Percentiles rank a stretch among this genome's conserved stretches.
Evolutionary conservation across 2,113 vertebrate species (phyloP).

Genomic region (Pelmatolapia mariae): DNA sequence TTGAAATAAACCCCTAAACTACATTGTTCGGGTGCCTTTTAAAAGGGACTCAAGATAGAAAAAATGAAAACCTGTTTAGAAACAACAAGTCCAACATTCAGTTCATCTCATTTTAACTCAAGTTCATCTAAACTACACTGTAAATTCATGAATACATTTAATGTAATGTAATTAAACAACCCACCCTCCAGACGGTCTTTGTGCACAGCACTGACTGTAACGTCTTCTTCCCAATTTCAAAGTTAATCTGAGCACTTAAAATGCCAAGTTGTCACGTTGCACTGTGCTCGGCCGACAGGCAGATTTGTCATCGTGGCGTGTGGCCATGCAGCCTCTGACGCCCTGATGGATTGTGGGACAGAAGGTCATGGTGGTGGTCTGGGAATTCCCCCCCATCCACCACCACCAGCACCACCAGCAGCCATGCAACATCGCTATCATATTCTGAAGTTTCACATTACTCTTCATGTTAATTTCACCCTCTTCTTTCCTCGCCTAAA

Average conservation of each 20-base stretch:
- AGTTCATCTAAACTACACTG: neutral
- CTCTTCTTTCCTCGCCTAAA: neutral
- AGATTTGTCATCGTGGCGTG: constrained; percentile 59
- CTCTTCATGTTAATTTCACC: neutral
- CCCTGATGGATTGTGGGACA: constrained; percentile 63
- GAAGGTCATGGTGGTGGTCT: constrained; percentile 18
- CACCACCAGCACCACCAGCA: fast-evolving
- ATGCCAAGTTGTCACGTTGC: constrained; percentile 38
- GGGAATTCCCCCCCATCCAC: neutral
- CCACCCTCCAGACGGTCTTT: fast-evolving
- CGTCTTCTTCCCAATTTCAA: neutral
- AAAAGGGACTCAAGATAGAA: fast-evolving
- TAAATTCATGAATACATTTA: neutral
- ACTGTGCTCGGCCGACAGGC: constrained; percentile 40
- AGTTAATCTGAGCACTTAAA: constrained; percentile 34
- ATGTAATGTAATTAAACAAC: neutral
- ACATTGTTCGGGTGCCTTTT: neutral
- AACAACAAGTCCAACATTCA: neutral
- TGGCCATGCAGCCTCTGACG: constrained; percentile 27
- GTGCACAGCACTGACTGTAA: neutral
- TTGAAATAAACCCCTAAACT: neutral
- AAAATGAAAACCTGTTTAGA: neutral
- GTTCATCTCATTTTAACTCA: neutral
- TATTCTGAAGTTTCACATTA: neutral
- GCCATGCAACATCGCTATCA: neutral